A percentile compares a stretch with the other conserved stretches of the same genome.
These are phyloP conservation scores for Herpetotheres cachinnans DNA, from an alignment of 2,113 vertebrate species.

Conservation along the genomic window DNA sequence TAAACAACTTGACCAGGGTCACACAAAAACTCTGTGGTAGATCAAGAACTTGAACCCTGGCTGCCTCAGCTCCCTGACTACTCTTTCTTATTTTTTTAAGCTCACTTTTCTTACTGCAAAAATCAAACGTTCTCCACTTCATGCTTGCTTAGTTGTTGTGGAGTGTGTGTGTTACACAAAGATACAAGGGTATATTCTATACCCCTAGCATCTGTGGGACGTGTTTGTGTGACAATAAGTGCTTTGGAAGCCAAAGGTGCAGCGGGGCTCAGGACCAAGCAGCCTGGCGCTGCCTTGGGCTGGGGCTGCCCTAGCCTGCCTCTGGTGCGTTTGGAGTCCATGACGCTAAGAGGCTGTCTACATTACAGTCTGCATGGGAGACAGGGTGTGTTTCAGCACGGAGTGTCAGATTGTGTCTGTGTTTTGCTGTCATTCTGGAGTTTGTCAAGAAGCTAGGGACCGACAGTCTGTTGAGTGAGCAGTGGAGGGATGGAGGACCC, in stretches of 20 bases:
- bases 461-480: background rate
- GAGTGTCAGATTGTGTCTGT: background rate
- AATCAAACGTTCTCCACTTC: background rate
- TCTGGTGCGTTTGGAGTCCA: background rate
- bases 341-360: background rate
- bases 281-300: background rate
- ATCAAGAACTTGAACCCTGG: slow-evolving; percentile 12
- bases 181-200: background rate
- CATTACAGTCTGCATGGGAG: rapidly evolving
- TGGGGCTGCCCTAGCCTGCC: background rate
- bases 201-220: background rate
- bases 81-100: background rate
- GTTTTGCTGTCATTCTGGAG: background rate
- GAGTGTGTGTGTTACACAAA: rapidly evolving
- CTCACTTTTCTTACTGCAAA: background rate
- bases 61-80: background rate
- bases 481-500: background rate
- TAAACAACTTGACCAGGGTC: background rate
- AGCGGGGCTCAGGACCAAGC: background rate
- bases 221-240: rapidly evolving
- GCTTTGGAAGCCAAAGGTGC: background rate
- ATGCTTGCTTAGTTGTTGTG: background rate
- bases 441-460: background rate
- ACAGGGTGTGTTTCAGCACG: rapidly evolving
- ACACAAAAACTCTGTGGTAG: background rate